Evolutionary conservation across 2,888 invertebrate species (phyloP).

Genomic region (Ganaspis brasiliensis): DNA sequence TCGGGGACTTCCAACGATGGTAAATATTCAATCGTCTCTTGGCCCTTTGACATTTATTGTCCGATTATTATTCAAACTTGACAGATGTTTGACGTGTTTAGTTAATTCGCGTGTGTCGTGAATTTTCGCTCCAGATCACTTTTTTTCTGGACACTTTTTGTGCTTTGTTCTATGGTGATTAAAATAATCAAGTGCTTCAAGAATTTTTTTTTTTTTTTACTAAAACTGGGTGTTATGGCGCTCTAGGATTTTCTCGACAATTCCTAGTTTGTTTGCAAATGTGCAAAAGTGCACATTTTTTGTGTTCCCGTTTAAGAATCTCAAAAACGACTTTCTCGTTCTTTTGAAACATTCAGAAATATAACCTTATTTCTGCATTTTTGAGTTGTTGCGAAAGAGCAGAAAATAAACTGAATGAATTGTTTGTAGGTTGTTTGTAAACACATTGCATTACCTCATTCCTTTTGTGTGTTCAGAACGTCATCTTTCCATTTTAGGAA

Average conservation of each 20-base stretch:
- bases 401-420: neutral
- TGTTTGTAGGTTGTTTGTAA: conserved; percentile 41
- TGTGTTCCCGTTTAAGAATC: neutral
- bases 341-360: neutral
- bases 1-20: conserved; percentile 76
- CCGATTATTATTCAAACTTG: conserved; percentile 55
- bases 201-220: neutral
- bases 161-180: neutral
- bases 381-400: neutral
- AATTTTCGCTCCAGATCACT: neutral
- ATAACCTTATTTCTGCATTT: neutral
- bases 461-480: conserved; percentile 32
- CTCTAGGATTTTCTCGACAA: no score
- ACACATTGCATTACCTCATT: conserved; percentile 38
- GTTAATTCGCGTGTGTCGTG: conserved; percentile 16
- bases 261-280: no score
- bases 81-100: conserved; percentile 71
- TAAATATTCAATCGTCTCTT: conserved; percentile 63
- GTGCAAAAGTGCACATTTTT: neutral
- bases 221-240: no score
- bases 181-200: neutral
- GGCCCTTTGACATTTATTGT: conserved; percentile 27
- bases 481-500: conserved; percentile 40
- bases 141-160: conserved; percentile 5
- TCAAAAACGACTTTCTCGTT: neutral